Evolutionary conservation across 2,888 invertebrate genomes (phyloP).

Genomic region (Bembecia ichneumoniformis): DNA sequence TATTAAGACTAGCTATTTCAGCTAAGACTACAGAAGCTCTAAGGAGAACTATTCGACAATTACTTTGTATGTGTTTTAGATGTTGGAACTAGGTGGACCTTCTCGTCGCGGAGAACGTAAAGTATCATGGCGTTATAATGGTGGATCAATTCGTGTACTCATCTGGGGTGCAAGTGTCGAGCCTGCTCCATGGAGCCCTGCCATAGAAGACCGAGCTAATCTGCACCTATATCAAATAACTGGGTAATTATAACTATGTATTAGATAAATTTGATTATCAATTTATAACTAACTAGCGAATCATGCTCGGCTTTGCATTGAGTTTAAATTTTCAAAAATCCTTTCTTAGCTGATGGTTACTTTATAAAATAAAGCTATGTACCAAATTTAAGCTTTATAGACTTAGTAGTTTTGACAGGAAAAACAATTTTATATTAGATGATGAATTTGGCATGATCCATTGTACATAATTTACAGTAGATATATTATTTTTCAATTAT

Average conservation of each 20-base stretch:
- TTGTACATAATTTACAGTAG: too few relatives aligned
- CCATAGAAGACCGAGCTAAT: constrained; percentile 90
- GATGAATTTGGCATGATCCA: too few relatives aligned
- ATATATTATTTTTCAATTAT: too few relatives aligned
- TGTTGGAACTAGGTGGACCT: constrained; percentile 61
- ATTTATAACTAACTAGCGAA: too few relatives aligned
- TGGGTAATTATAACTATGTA: constrained; percentile 62
- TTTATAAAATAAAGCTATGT: neutral
- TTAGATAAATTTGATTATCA: too few relatives aligned
- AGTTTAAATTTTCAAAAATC: constrained; percentile 1
- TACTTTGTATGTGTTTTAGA: constrained; percentile 29
- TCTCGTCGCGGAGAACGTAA: constrained; percentile 52
- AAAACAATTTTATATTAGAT: too few relatives aligned
- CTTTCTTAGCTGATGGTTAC: neutral
- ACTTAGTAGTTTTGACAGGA: neutral
- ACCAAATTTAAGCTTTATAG: too few relatives aligned
- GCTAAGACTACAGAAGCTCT: too few relatives aligned
- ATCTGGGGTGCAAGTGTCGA: constrained; percentile 92
- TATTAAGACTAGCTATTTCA: too few relatives aligned
- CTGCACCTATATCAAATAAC: constrained; percentile 84
- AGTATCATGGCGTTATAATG: constrained; percentile 52
- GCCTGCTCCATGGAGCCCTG: constrained; percentile 94
- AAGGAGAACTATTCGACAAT: neutral
- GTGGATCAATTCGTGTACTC: constrained; percentile 61
- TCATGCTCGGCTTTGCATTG: neutral